phyloP scores from a whole-genome alignment of 2,113 vertebrate species.

The Mionectes macconnelli region DNA sequence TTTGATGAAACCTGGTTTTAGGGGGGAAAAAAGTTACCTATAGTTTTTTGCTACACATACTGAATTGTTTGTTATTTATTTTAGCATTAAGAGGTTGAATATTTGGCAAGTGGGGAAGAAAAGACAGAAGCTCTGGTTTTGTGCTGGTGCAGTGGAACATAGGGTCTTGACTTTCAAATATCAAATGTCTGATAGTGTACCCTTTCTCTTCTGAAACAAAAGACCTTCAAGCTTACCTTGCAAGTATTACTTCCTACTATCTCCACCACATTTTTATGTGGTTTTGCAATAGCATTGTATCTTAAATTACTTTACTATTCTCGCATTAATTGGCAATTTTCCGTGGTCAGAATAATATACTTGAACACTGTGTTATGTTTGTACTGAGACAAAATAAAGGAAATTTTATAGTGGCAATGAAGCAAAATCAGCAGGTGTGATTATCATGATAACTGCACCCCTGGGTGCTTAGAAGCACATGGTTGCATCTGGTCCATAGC shows the following conservation, averaged over 20 bases:
- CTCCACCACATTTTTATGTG: neutral
- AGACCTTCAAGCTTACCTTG: neutral
- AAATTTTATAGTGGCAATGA: slow-evolving; percentile 32
- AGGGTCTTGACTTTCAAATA: neutral
- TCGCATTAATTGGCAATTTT: slow-evolving; percentile 58
- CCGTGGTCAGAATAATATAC: slow-evolving; percentile 38
- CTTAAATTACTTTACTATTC: neutral
- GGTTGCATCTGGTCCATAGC: slow-evolving; percentile 50
- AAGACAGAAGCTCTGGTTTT: neutral
- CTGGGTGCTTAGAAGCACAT: slow-evolving; percentile 32
- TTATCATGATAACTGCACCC: slow-evolving; percentile 54
- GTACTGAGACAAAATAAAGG: neutral
- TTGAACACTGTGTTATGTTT: slow-evolving; percentile 37
- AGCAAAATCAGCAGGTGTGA: slow-evolving; percentile 56
- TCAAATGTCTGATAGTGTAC: neutral
- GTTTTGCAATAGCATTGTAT: neutral
- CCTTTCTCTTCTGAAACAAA: neutral
- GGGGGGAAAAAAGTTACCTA: neutral
- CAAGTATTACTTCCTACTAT: neutral
- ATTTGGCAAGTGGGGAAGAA: neutral
- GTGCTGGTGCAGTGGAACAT: neutral
- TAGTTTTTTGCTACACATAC: neutral
- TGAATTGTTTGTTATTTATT: neutral
- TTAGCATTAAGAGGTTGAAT: neutral
- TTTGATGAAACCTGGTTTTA: neutral